Conservation (phyloP, 2,888 invertebrate species). For the Tipula unca region DNA sequence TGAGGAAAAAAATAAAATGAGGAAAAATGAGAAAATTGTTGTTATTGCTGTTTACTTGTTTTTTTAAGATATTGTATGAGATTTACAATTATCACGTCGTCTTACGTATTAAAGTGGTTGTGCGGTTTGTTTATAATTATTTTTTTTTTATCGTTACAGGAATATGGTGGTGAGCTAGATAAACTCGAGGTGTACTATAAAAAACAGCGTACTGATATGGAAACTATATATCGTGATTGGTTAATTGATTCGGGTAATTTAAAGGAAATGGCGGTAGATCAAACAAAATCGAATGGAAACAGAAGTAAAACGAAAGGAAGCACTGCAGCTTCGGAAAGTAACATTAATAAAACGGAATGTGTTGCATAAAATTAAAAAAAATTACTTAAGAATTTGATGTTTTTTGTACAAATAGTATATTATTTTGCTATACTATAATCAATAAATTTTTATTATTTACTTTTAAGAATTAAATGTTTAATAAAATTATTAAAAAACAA, state of each 20-base stretch:
- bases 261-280: conserved; percentile 40
- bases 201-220: conserved; percentile 48
- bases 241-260: conserved; percentile 50
- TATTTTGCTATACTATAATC: background rate
- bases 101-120: background rate
- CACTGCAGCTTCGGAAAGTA: background rate
- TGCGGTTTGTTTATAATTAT: background rate
- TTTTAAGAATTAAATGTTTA: background rate
- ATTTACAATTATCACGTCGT: background rate
- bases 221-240: conserved; percentile 53
- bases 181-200: conserved; percentile 48
- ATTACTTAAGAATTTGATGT: background rate
- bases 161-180: conserved; percentile 53
- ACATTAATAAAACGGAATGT: background rate
- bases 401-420: background rate
- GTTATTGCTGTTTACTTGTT: background rate
- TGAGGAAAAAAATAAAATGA: background rate
- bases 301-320: background rate
- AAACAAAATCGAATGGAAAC: background rate
- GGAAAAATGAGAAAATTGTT: background rate
- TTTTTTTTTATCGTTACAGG: conserved; percentile 34
- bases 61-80: background rate
- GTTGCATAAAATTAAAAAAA: background rate
- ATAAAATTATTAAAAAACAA: background rate
- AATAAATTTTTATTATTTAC: background rate